Conservation (phyloP, 2,113 vertebrate species). For the Beaufortia kweichowensis region DNA sequence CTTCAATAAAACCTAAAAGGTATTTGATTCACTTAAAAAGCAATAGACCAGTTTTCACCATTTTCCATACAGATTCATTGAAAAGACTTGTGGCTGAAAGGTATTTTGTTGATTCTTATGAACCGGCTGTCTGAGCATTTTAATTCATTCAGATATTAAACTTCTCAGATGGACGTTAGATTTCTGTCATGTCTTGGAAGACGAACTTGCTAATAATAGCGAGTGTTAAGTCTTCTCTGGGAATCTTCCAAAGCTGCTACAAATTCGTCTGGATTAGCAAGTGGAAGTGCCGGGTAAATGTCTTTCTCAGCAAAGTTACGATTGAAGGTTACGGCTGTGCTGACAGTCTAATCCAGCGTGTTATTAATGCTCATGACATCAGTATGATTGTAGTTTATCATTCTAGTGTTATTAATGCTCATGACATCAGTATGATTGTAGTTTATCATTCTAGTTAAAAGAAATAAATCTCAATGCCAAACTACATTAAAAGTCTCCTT, state of each 20-base stretch:
- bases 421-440: not conserved
- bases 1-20: conserved; percentile 24
- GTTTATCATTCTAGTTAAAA: not conserved
- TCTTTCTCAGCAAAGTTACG: conserved; percentile 53
- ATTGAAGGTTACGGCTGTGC: conserved; percentile 38
- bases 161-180: conserved; percentile 31
- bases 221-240: conserved; percentile 61
- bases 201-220: conserved; percentile 66
- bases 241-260: conserved; percentile 54
- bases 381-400: no score
- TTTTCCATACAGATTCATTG: not conserved
- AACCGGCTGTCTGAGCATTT: not conserved
- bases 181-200: conserved; percentile 60
- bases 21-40: conserved; percentile 41
- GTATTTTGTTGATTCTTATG: conserved; percentile 9
- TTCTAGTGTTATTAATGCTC: no score
- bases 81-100: not conserved
- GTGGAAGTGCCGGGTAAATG: conserved; percentile 36
- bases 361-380: conserved; percentile 23
- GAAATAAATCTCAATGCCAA: not conserved
- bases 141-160: conserved; percentile 1
- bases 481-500: no score
- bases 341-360: not conserved
- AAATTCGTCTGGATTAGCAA: conserved; percentile 61
- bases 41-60: not conserved